Base-by-base conservation (phyloP, 2,797 vertebrate genomes). In the Argya squamiceps region DNA sequence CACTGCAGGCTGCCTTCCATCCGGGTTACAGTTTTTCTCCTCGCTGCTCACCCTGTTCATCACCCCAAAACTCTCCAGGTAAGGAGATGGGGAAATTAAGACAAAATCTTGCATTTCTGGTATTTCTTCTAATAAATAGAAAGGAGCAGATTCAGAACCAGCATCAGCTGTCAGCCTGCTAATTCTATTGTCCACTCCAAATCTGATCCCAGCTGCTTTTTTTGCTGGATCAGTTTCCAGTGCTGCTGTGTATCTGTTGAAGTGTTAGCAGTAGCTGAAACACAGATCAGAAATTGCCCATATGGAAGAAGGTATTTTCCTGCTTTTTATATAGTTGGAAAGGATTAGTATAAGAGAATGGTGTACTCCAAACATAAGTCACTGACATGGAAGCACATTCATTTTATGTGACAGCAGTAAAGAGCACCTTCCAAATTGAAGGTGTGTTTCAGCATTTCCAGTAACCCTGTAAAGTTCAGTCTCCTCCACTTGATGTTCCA, bases 41-140 rank as follows among this genome's bases (percentile, higher is more conserved):
- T 47, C 99, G 99, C 94, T 99, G 99, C 93, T 99, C 99, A 11
- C 99, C 99, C 3, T 99, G 98, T 80, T 99, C 99, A n/a, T 99
- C 99, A 13, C 99, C 99, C 44, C 99, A 99, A 94, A 99, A 99
- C 97, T 99, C 99, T 88, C 99, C 99, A 97, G 99, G 99, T 99
- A 97, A 94, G 95, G 85, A 58, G 41, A 34, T n/a, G 32, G 18
- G 55, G 24, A 34, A 84, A 52, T 67, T 10, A 71, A 19, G 46
- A 41, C 7, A 67, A 80, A 68, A 50, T 29, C 60, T 68, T 79
- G 10, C 17, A 8, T 84, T 87, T 52, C 1, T 88, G n/a, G 4
- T 68, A 14, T 34, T 91, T 67, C 30, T 55, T 47, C 34, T 79
- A 55, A 21, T 84, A 79, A 70, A 76, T 29, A 36, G 8, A 52